Evolutionary conservation across 2,797 vertebrate genomes (phyloP), one percentile per base, ranked within the genome.

Genomic region (Mormyrops attenuatus): DNA sequence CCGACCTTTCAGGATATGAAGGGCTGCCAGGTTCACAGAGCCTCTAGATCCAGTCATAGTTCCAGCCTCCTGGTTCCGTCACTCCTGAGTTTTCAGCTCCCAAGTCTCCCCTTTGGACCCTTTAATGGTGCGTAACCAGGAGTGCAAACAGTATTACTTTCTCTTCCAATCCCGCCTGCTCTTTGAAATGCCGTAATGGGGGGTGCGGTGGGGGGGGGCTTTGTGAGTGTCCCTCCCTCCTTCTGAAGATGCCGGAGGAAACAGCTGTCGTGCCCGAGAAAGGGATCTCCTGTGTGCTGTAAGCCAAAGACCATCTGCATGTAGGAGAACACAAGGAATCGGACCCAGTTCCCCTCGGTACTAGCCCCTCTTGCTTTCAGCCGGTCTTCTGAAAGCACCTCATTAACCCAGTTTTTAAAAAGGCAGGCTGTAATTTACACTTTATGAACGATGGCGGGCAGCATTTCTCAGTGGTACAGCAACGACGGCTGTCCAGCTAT

Each of bases 171-270:
- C 73, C 73, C 20, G 20, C 41, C 38, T 9, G 73, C 41, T 47
- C 77, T 82, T 47, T 11, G 77, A 3, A 82, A n/a, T 44, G 20
- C 77, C 3, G 6, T 82, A n/a, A 82, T 47, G 77, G 77, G 38
- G 34, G 17, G 57, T 6, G 20, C 6, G 20, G 55, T 20, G n/a
- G 6, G 57, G 57, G 9, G 41, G 2, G 38, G 0, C 41, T 44
- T 44, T 44, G 41, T 82, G 41, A 82, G 41, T 11, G 41, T 8
- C 77, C 77, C 77, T 82, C 38, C 77, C 41, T 47, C 41, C 41
- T 20, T 80, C 73, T 47, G 77, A 82, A 82, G 77, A 82, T 82
- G 77, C 77, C 6, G 77, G 6, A 82, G 77, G 77, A 82, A 82
- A 82, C 77, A 47, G 77, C 77, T 82, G 77, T 82, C 17, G 6